Percentiles rank a stretch among this genome's conserved stretches.
phyloP scores from a whole-genome alignment of 2,797 vertebrate genomes.

The Myotis daubentonii region DNA sequence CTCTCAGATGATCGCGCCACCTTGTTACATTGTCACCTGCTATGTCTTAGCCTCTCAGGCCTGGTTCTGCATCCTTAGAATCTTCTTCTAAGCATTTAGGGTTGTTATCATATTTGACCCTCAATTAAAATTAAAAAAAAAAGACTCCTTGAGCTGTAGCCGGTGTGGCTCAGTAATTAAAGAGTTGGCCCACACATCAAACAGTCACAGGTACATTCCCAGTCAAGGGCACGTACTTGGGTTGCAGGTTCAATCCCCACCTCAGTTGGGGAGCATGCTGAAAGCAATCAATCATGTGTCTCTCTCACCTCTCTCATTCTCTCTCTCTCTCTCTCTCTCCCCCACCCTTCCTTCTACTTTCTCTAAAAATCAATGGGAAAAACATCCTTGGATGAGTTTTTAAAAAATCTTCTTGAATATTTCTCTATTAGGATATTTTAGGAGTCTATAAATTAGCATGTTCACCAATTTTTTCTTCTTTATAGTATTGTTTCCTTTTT shows the following conservation, averaged over 20 bases:
- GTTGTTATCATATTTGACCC: background rate
- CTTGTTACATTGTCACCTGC: background rate
- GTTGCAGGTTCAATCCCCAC: too few relatives aligned
- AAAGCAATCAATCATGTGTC: too few relatives aligned
- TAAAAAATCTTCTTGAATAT: background rate
- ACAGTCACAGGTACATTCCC: too few relatives aligned
- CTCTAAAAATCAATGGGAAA: too few relatives aligned
- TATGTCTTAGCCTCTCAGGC: background rate
- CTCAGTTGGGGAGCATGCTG: too few relatives aligned
- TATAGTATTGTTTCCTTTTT: background rate
- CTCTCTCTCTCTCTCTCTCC: too few relatives aligned
- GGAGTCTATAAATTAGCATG: background rate
- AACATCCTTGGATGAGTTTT: too few relatives aligned
- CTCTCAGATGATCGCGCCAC: rapidly evolving
- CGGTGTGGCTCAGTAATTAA: too few relatives aligned
- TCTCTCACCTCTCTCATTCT: too few relatives aligned
- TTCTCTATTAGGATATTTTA: background rate
- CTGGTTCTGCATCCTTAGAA: background rate
- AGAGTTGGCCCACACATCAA: too few relatives aligned
- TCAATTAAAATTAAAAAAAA: background rate
- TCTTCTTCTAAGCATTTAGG: background rate
- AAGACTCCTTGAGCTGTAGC: background rate
- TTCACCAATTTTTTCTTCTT: background rate
- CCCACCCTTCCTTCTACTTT: too few relatives aligned
- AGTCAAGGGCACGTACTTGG: too few relatives aligned